A percentile compares a stretch with the other conserved stretches of the same genome.
Evolutionary conservation across 2,113 vertebrate species (phyloP).

Genomic region (Catharus fuscescens): DNA sequence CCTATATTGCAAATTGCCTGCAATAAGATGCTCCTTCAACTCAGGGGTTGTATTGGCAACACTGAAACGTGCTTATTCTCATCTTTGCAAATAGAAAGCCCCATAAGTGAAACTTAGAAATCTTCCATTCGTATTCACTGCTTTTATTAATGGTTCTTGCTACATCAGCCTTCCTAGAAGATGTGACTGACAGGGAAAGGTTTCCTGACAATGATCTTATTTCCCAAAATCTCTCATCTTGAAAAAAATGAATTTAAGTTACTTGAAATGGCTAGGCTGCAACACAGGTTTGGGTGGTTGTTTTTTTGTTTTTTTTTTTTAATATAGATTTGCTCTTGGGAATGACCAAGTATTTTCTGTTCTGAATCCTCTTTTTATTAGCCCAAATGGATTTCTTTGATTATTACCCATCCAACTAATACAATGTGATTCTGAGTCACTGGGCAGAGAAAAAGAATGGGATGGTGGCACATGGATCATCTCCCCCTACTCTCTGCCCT

Average conservation of each 20-base stretch:
- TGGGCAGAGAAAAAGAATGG: neutral
- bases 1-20: neutral
- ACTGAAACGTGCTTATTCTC: neutral
- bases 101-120: neutral
- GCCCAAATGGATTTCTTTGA: neutral
- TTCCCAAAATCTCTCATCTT: neutral
- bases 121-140: neutral
- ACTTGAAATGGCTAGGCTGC: neutral
- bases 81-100: neutral
- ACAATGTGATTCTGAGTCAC: neutral
- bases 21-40: neutral
- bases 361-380: neutral
- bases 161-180: neutral
- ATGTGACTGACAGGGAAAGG: neutral
- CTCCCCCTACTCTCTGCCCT: neutral
- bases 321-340: neutral
- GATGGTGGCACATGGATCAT: fast-evolving
- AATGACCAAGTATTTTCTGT: neutral
- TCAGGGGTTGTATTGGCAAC: neutral
- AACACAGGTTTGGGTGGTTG: neutral
- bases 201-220: neutral
- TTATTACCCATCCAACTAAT: neutral
- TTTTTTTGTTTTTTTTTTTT: neutral
- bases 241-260: neutral
- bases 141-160: neutral